A percentile compares a stretch with the other conserved stretches of the same genome.
These are phyloP conservation scores for Trissolcus japonicus DNA, from an alignment of 2,888 invertebrate genomes.

Conservation along the genomic window DNA sequence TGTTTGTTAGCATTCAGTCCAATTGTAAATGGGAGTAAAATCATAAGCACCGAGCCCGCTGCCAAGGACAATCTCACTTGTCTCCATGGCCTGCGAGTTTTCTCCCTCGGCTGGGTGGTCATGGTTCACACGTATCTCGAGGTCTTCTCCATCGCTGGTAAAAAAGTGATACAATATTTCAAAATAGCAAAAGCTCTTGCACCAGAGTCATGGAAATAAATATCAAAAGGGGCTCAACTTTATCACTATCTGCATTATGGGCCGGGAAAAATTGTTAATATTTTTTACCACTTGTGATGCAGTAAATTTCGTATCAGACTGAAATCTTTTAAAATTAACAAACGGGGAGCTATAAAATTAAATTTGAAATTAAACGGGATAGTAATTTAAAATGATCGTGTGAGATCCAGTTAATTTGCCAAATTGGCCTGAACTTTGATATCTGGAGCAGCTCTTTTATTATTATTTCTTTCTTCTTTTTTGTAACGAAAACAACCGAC, in stretches of 20 bases:
- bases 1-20: constrained; percentile 86
- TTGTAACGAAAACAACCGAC: constrained; percentile 10
- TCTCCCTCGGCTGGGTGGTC: constrained; percentile 89
- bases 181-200: neutral
- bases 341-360: neutral
- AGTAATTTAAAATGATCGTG: neutral
- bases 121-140: constrained; percentile 91
- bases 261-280: too few species aligned
- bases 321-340: too few species aligned
- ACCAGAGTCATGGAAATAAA: neutral
- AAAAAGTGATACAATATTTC: neutral
- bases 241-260: too few species aligned
- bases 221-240: neutral
- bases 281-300: too few species aligned
- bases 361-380: neutral
- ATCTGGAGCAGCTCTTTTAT: too few species aligned
- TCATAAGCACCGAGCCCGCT: constrained; percentile 84
- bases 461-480: neutral
- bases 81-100: constrained; percentile 86
- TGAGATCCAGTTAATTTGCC: too few species aligned
- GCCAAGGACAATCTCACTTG: constrained; percentile 85
- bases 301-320: too few species aligned
- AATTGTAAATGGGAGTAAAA: constrained; percentile 84
- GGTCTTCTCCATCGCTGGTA: constrained; percentile 85
- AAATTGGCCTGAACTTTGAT: too few species aligned